A percentile compares a stretch with the other conserved stretches of the same genome.
Conservation (phyloP, 2,888 invertebrate genomes). For the Synanthedon tipuliformis region DNA sequence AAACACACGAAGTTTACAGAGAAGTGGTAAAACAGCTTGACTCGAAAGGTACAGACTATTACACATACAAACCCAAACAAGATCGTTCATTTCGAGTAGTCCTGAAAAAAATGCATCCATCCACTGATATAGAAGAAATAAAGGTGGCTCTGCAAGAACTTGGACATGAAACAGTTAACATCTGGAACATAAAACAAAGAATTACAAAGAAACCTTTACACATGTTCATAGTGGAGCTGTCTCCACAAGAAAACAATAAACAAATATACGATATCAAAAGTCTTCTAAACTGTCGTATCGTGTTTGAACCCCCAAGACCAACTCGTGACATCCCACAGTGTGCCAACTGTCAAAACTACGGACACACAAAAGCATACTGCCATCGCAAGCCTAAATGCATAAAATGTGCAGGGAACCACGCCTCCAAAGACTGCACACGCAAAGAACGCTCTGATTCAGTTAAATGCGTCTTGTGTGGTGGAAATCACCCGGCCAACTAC, state of each 20-base stretch:
- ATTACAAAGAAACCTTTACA: conserved; percentile 2
- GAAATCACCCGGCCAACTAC: conserved; percentile 9
- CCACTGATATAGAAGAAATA: conserved; percentile 6
- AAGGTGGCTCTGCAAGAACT: conserved; percentile 3
- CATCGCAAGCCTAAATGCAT: conserved; percentile 10
- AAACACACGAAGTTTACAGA: conserved; percentile 2
- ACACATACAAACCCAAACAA: conserved; percentile 8
- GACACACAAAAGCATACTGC: conserved; percentile 13
- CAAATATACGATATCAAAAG: background rate
- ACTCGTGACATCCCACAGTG: conserved; percentile 12
- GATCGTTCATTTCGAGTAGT: conserved; percentile 5
- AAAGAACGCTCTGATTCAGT: conserved; percentile 11
- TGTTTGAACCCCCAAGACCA: conserved; percentile 10
- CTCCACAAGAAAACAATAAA: background rate
- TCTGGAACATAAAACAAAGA: conserved; percentile 6
- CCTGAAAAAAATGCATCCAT: conserved; percentile 8
- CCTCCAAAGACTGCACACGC: conserved; percentile 4
- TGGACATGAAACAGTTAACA: conserved; percentile 1
- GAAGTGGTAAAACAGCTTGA: conserved; percentile 4
- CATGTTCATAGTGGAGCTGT: conserved; percentile 1
- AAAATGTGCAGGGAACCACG: conserved; percentile 12
- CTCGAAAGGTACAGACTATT: conserved; percentile 6
- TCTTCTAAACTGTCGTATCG: background rate
- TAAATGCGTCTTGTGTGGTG: conserved; percentile 13
- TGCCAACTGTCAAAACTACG: conserved; percentile 14